Percentiles rank a stretch among this genome's conserved stretches.
These are phyloP conservation scores for Hemithea aestivaria DNA, from an alignment of 2,888 invertebrate species.

Conservation along the genomic window DNA sequence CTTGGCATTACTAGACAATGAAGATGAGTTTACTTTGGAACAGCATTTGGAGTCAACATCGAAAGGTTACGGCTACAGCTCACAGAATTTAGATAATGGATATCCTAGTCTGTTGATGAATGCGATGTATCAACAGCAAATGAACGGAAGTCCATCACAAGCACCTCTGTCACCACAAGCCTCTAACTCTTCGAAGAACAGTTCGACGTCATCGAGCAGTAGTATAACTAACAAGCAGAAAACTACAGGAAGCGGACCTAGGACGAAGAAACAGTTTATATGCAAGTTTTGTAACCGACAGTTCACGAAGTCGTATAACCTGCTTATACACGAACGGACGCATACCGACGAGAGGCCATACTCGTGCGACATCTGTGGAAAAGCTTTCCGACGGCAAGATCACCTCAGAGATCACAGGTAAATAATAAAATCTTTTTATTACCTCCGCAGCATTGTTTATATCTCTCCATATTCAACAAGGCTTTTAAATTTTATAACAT, in stretches of 20 bases:
- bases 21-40: slow-evolving; percentile 83
- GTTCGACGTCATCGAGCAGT: slow-evolving; percentile 68
- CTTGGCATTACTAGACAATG: slow-evolving; percentile 85
- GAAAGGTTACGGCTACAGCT: slow-evolving; percentile 64
- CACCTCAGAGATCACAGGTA: slow-evolving; percentile 96
- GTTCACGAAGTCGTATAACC: slow-evolving; percentile 98
- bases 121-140: slow-evolving; percentile 81
- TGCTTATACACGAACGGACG: slow-evolving; percentile 97
- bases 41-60: slow-evolving; percentile 71
- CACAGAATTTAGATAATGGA: slow-evolving; percentile 82
- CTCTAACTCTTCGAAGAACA: slow-evolving; percentile 68
- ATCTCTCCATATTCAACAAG: slow-evolving; percentile 11
- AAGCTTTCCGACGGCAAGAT: slow-evolving; percentile 98
- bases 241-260: slow-evolving; percentile 80
- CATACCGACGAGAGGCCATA: slow-evolving; percentile 99
- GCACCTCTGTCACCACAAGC: slow-evolving; percentile 67
- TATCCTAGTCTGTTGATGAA: slow-evolving; percentile 86
- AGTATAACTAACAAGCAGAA: slow-evolving; percentile 71
- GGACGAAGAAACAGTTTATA: slow-evolving; percentile 98
- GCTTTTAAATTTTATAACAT: slow-evolving; percentile 15
- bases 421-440: slow-evolving; percentile 32
- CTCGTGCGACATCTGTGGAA: slow-evolving; percentile 98
- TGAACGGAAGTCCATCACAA: slow-evolving; percentile 69
- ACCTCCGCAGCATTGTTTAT: slow-evolving; percentile 14
- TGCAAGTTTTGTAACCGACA: slow-evolving; percentile 98